Base-by-base conservation (phyloP, 2,888 invertebrate genomes). In the Deilephila porcellus region DNA sequence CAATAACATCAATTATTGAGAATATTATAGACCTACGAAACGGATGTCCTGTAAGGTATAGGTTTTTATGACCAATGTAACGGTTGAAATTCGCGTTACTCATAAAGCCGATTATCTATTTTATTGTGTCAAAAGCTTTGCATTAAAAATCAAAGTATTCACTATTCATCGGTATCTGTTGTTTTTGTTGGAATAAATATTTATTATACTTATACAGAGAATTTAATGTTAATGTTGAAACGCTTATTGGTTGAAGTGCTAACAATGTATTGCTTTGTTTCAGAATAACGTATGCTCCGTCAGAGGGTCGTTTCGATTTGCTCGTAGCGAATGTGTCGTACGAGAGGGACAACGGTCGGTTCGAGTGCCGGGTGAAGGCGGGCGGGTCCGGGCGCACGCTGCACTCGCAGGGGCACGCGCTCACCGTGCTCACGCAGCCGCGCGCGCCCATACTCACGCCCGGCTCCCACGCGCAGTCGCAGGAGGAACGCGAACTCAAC, bases 291-390 rank as follows among this genome's bases (percentile, higher is more conserved):
- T 97, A 97, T 90, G 96, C 96, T 79, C 97, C 98, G 62, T 96
- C 97, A 76, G 98, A 99, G 75, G 96, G 96, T 75, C 96, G 96
- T 60, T 99, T 98, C 95, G 98, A 99, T 93, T 95, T 99, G 83
- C 95, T 97, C 90, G 98, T 99, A 85, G 96, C 97, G 79, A 98
- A 98, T 89, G 98, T 98, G 70, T 97, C 98, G 71, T 99, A 98
- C 94, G 98, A 97, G 87, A 96, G 97, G 29, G 98, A 98, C 95
- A 98, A 98, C 91, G 98, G 98, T 73, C 96, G 97, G 85, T 99
- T 98, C 95, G 98, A 98, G 93, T 99, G 98, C 92, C 97, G 97
- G 83, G 97, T 97, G 85, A 98, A 97, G 95, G 98, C 96, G 77
- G 97, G 96, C 83, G 98, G 97, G 79, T 97, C 97, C 37, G 98